Evolutionary conservation across 2,888 invertebrate species (phyloP).

Genomic region (Apodemia hepburni): DNA sequence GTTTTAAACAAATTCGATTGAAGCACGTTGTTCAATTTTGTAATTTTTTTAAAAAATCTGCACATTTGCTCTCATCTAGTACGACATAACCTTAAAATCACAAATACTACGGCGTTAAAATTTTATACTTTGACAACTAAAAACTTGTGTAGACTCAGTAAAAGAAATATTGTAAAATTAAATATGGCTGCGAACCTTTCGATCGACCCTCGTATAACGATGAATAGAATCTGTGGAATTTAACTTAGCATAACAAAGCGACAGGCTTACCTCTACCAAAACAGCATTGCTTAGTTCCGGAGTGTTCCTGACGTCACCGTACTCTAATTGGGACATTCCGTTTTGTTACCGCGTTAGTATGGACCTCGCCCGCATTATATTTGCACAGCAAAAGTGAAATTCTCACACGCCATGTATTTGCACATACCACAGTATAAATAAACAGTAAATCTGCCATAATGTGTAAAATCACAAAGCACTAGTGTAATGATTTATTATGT

Average conservation of each 20-base stretch:
- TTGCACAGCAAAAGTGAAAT: conserved; percentile 6
- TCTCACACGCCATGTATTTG: conserved; percentile 1
- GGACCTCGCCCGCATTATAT: conserved; percentile 3
- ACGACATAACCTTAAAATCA: too few relatives aligned
- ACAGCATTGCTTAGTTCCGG: neutral
- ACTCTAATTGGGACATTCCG: neutral
- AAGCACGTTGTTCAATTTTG: too few relatives aligned
- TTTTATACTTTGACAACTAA: too few relatives aligned
- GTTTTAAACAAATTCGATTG: too few relatives aligned
- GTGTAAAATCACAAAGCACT: neutral
- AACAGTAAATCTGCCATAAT: neutral
- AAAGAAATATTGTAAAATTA: too few relatives aligned
- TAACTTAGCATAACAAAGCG: neutral
- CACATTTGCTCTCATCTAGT: too few relatives aligned
- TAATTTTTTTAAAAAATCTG: too few relatives aligned
- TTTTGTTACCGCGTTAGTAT: neutral
- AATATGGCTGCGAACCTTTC: too few relatives aligned
- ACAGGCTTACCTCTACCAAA: neutral
- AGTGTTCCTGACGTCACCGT: neutral
- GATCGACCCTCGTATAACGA: too few relatives aligned
- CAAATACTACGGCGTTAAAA: too few relatives aligned
- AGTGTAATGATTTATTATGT: neutral
- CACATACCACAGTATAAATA: neutral
- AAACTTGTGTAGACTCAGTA: too few relatives aligned
- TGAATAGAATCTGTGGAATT: too few relatives aligned